phyloP scores from a whole-genome alignment of 2,888 invertebrate genomes.

The Lasioglossum pauxillum region DNA sequence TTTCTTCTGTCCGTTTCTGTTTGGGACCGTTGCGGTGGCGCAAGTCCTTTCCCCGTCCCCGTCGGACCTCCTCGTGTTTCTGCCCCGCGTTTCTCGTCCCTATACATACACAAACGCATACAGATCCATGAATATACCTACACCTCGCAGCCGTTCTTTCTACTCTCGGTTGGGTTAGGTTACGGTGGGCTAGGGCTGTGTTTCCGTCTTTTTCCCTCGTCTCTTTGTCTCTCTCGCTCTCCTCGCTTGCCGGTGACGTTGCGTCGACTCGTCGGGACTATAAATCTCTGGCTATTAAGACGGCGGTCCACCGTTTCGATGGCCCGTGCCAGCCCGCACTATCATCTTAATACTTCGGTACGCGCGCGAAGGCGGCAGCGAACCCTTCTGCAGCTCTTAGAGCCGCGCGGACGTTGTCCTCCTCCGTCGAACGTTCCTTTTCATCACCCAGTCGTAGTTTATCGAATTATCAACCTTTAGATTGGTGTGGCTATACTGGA shows the following conservation, averaged over 20 bases:
- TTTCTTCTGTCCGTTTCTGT: conserved; percentile 41
- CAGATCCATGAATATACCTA: neutral
- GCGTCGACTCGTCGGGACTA: conserved; percentile 63
- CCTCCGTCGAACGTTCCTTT: neutral
- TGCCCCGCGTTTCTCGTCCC: conserved; percentile 47
- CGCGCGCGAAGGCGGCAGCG: conserved; percentile 20
- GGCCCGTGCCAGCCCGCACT: conserved; percentile 76
- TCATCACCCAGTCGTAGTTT: neutral
- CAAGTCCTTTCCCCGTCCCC: conserved; percentile 43
- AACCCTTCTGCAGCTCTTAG: conserved; percentile 9
- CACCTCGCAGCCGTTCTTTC: conserved; percentile 50
- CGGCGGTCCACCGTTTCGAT: conserved; percentile 82
- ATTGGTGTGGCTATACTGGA: neutral
- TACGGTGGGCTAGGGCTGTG: conserved; percentile 57
- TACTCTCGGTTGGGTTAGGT: conserved; percentile 64
- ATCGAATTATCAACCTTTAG: neutral
- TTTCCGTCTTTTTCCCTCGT: neutral
- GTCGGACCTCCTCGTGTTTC: conserved; percentile 52
- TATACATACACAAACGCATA: neutral
- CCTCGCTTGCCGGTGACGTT: conserved; percentile 41
- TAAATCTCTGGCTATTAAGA: conserved; percentile 81
- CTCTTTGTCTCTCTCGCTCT: neutral
- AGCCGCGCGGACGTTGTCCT: neutral
- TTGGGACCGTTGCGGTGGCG: conserved; percentile 36
- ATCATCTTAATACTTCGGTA: conserved; percentile 63